These are phyloP conservation scores for Austrofundulus limnaeus DNA, from an alignment of 2,113 vertebrate genomes.

Conservation along the genomic window DNA sequence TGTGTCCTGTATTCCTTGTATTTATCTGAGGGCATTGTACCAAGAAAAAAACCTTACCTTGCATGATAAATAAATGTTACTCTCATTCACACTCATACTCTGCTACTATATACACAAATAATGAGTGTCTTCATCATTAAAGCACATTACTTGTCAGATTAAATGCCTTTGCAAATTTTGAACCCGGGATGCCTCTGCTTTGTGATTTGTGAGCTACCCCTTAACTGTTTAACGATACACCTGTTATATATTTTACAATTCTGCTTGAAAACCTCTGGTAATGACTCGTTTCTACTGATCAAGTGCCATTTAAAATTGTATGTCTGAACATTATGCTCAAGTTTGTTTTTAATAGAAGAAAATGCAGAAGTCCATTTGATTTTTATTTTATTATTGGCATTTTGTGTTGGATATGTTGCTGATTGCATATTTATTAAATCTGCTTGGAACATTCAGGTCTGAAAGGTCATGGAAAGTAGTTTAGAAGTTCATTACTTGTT, in stretches of 20 bases:
- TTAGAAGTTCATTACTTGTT: slow-evolving; percentile 23
- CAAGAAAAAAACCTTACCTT: slow-evolving; percentile 36
- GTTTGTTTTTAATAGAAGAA: neutral
- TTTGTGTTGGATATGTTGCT: slow-evolving; percentile 19
- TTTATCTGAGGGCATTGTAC: slow-evolving; percentile 5
- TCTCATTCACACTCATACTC: slow-evolving; percentile 9
- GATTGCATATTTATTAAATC: slow-evolving; percentile 36
- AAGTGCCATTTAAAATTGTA: slow-evolving; percentile 54
- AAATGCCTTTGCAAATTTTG: slow-evolving; percentile 26
- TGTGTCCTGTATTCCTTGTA: slow-evolving; percentile 15
- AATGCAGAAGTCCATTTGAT: neutral
- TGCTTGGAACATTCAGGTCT: slow-evolving; percentile 17
- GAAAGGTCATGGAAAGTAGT: slow-evolving; percentile 27
- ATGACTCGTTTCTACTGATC: slow-evolving; percentile 34
- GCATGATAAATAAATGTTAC: slow-evolving; percentile 40
- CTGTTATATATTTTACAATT: too few species aligned
- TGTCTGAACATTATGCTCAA: slow-evolving; percentile 12
- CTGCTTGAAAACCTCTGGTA: slow-evolving; percentile 4
- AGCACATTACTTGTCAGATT: slow-evolving; percentile 19
- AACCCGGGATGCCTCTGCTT: slow-evolving; percentile 34
- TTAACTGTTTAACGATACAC: neutral
- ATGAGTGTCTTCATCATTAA: slow-evolving; percentile 20
- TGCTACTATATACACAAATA: slow-evolving; percentile 13
- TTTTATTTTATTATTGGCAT: neutral
- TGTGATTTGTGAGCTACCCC: slow-evolving; percentile 19